Percentiles rank a stretch among this genome's conserved stretches.
Evolutionary conservation across 64 coral and sea anemone genomes (phyloP).

Genomic region (Pocillopora verrucosa): DNA sequence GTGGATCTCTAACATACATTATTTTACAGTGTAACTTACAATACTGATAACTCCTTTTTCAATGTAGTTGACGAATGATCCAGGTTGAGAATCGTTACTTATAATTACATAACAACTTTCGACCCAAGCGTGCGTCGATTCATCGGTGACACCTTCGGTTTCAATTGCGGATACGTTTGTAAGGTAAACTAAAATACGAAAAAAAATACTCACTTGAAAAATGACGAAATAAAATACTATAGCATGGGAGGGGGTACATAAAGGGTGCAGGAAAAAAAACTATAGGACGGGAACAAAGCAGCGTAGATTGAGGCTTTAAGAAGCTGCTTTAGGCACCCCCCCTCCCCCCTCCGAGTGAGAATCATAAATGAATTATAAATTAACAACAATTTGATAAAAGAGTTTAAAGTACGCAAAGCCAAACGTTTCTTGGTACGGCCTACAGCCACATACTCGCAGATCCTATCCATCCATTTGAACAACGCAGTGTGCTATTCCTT

Average conservation of each 20-base stretch:
- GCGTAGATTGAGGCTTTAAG: not conserved
- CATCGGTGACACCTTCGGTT: slow-evolving; percentile 38
- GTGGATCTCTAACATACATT: not conserved
- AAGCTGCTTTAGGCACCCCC: not conserved
- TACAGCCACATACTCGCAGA: not conserved
- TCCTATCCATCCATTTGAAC: not conserved
- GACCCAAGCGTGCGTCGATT: not conserved
- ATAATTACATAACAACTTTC: slow-evolving; percentile 7
- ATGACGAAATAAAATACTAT: too few relatives aligned
- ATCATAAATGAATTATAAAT: not conserved
- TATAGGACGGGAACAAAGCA: too few relatives aligned
- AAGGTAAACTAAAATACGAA: not conserved
- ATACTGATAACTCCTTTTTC: slow-evolving; percentile 18
- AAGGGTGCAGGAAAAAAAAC: too few relatives aligned
- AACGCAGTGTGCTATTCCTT: not conserved
- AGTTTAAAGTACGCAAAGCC: not conserved
- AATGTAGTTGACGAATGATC: slow-evolving; percentile 32
- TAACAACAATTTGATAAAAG: not conserved
- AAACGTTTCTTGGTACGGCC: not conserved
- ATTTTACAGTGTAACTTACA: not conserved
- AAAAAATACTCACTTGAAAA: too few relatives aligned
- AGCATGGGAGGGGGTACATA: too few relatives aligned
- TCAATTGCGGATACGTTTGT: slow-evolving; percentile 16
- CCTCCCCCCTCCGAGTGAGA: not conserved
- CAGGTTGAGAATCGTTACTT: slow-evolving; percentile 7